A percentile compares a stretch with the other conserved stretches of the same genome.
phyloP scores from a whole-genome alignment of 2,113 vertebrate species.

The Tor tambroides region DNA sequence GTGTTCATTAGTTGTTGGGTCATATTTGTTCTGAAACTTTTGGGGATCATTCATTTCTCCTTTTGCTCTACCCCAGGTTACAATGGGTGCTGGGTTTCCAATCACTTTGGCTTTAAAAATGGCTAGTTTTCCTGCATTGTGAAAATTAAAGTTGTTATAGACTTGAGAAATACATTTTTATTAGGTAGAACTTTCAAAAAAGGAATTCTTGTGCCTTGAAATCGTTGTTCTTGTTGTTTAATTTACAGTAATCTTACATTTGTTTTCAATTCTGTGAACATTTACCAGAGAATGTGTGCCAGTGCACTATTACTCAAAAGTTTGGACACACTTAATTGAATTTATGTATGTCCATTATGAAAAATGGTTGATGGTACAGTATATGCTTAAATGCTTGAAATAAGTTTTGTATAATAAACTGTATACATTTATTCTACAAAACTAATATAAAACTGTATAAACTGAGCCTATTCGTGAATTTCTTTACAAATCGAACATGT shows the following conservation, averaged over 20 bases:
- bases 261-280: neutral
- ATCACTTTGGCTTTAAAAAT: conserved; percentile 81
- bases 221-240: neutral
- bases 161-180: too few relatives aligned
- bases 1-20: conserved; percentile 70
- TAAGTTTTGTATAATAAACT: neutral
- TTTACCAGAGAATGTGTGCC: neutral
- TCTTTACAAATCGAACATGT: neutral
- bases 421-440: too few relatives aligned
- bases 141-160: too few relatives aligned
- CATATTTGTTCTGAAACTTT: conserved; percentile 75
- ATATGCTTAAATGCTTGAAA: neutral
- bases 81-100: conserved; percentile 80
- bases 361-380: neutral
- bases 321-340: neutral
- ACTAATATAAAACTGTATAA: neutral
- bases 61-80: conserved; percentile 78
- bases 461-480: neutral
- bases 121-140: conserved; percentile 80
- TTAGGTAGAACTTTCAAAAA: too few relatives aligned
- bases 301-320: neutral
- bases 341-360: neutral
- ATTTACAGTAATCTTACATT: neutral
- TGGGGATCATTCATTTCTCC: conserved; percentile 75
- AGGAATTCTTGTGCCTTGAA: neutral